phyloP scores from a whole-genome alignment of 2,797 vertebrate genomes.

The Numenius phaeopus region DNA sequence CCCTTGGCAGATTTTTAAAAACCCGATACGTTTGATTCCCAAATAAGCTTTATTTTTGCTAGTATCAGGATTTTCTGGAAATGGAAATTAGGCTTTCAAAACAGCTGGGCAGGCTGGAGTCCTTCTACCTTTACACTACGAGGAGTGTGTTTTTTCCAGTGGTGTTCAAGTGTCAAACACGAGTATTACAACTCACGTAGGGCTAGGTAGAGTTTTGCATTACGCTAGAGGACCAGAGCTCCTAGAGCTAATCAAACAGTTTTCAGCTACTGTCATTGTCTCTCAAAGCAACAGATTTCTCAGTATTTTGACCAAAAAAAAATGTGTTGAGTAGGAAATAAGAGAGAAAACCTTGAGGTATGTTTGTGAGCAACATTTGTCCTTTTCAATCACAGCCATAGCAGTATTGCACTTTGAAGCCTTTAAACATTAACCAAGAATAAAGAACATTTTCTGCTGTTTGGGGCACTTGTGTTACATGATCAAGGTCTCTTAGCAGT shows the following conservation, averaged over 20 bases:
- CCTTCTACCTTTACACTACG: background rate
- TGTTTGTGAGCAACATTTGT: background rate
- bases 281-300: background rate
- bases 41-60: background rate
- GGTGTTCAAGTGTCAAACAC: background rate
- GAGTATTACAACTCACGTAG: background rate
- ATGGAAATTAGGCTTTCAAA: background rate
- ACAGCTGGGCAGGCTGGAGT: background rate
- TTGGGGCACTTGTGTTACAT: background rate
- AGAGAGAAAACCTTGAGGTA: background rate
- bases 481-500: slow-evolving; percentile 42
- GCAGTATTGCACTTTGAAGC: background rate
- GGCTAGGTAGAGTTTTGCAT: background rate
- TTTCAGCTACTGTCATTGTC: background rate
- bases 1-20: background rate
- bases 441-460: slow-evolving; percentile 51
- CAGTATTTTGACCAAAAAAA: background rate
- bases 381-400: background rate
- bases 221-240: background rate
- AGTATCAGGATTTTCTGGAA: background rate
- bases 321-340: background rate
- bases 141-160: background rate
- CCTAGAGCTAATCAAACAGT: background rate
- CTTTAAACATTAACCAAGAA: slow-evolving; percentile 59
- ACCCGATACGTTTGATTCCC: background rate